Evolutionary conservation across 2,888 invertebrate genomes (phyloP).

Genomic region (Parnassius smintheus): DNA sequence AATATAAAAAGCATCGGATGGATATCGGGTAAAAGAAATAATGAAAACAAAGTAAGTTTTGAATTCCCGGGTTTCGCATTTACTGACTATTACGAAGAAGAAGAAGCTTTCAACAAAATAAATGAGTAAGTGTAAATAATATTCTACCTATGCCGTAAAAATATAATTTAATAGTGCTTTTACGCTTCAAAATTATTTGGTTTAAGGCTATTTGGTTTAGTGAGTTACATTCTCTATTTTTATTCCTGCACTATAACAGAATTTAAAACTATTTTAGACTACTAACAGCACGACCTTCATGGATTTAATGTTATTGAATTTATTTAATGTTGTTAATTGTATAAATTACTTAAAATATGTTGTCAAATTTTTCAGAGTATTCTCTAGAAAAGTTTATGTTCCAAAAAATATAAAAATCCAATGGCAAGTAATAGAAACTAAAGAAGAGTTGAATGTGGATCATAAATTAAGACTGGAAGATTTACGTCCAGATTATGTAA

Average conservation of each 20-base stretch:
- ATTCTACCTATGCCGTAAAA: neutral
- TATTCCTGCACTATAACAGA: too few species aligned
- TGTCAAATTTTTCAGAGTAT: slow-evolving; percentile 41
- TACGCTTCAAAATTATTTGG: too few species aligned
- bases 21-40: slow-evolving; percentile 50
- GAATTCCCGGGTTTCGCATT: slow-evolving; percentile 62
- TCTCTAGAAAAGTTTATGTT: slow-evolving; percentile 49
- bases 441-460: slow-evolving; percentile 32
- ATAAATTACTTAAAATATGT: too few species aligned
- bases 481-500: slow-evolving; percentile 44
- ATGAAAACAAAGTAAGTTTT: slow-evolving; percentile 49
- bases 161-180: too few species aligned
- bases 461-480: slow-evolving; percentile 36
- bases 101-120: slow-evolving; percentile 57
- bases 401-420: slow-evolving; percentile 46
- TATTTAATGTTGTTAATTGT: too few species aligned
- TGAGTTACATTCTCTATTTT: too few species aligned
- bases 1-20: slow-evolving; percentile 55
- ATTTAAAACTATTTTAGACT: too few species aligned
- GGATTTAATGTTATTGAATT: too few species aligned
- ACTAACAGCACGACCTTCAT: too few species aligned
- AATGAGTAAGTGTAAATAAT: slow-evolving; percentile 56
- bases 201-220: too few species aligned
- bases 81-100: slow-evolving; percentile 52
- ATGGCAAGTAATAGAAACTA: slow-evolving; percentile 51